Evolutionary conservation across 2,113 vertebrate genomes (phyloP), one percentile per base, ranked within the genome.

Genomic region (Rattus norvegicus): DNA sequence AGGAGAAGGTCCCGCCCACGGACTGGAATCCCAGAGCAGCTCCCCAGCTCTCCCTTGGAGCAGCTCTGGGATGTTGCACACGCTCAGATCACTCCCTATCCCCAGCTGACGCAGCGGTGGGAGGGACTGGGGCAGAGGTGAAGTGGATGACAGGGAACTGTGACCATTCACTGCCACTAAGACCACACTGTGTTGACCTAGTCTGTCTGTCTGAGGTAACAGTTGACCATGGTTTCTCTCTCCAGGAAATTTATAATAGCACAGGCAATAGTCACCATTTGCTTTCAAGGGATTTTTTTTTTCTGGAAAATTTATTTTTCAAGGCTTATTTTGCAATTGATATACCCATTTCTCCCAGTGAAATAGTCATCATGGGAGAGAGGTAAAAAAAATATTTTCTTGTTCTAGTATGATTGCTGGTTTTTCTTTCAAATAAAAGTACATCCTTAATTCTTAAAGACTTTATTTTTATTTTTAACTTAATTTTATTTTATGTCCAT

Each of bases 381-480:
- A 30, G 70, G 47, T 69, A 79, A 65, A 83, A 81, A 30, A 2
- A 56, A 54, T 54, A 9, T 54, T 72, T 59, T 91, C 84, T n/a
- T 91, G 3, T 87, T 85, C 72, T 19, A 39, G 8, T 67, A 77
- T 67, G 43, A 43, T n/a, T 56, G 3, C 59, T 80, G 13, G 47
- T 92, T 96, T 97, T 69, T 49, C 49, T 54, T 93, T 92, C 49
- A 76, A 90, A 49, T 3, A 80, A 56, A 91, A 77, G 19, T 87
- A 30, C 54, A 43, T 86, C 76, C 56, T 91, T 75, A 24, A 43
- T 19, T 73, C 39, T 75, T 24, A 75, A 75, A 43, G 20, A 43
- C 8, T 33, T 67, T 67, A 67, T 67, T 67, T 69, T 67, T 67
- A 67, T 33, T 69, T 69, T 43, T 73, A 7, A 54, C 52, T 54